These are phyloP conservation scores for Irena cyanogastra DNA, from an alignment of 2,113 vertebrate genomes.

Conservation along the genomic window DNA sequence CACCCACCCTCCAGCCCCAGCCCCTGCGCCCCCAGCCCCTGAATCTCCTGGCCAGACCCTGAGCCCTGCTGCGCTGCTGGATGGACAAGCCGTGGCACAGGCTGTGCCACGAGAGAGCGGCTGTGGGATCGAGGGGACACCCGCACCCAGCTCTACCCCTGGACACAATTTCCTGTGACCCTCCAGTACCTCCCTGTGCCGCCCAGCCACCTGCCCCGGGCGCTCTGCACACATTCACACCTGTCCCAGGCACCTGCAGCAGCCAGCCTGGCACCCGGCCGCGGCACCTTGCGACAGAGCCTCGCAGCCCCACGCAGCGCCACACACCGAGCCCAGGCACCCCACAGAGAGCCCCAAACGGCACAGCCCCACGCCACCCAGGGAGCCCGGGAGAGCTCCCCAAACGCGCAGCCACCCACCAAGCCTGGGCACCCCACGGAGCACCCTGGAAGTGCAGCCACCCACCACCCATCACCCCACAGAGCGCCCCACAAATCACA, in stretches of 20 bases:
- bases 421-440: background rate
- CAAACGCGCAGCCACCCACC: background rate
- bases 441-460: background rate
- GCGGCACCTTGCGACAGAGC: background rate
- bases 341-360: background rate
- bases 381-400: background rate
- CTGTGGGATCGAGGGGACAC: too few relatives aligned
- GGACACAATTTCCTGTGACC: background rate
- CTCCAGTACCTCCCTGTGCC: background rate
- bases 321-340: background rate
- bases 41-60: accelerated
- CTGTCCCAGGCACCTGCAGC: background rate
- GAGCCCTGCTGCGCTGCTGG: accelerated
- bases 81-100: too few relatives aligned
- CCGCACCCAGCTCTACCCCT: accelerated
- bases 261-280: background rate
- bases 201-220: background rate
- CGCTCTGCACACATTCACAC: accelerated
- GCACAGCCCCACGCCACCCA: background rate
- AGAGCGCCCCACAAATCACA: too few relatives aligned
- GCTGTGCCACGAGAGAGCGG: too few relatives aligned
- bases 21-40: background rate
- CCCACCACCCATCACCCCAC: too few relatives aligned
- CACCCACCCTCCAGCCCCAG: accelerated
- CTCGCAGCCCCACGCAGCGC: accelerated